Base-by-base conservation (phyloP, 2,888 invertebrate genomes). In the Tineola bisselliella region DNA sequence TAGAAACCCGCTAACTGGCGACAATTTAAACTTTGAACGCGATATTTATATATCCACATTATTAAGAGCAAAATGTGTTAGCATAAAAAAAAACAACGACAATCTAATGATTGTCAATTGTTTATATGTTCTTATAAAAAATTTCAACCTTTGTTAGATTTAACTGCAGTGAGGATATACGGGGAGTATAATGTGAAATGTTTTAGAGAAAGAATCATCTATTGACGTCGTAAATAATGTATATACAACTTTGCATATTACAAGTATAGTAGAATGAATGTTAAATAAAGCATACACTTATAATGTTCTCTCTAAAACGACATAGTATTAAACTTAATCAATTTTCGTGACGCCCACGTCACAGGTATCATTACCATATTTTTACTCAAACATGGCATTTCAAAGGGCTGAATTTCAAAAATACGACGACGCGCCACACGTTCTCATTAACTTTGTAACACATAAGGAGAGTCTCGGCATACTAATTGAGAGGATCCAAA, bases 371-470 rank as follows among this genome's bases (percentile, higher is more conserved):
- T 84, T 84, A 76, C 73, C 86, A 86, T 84, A 84, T 81, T 81
- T 82, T 80, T 76, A 77, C 76, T 74, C 76, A 67, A 70, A 71
- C 72, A 67, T 69, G 74, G 71, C 72, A 68, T 77, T 75, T 81
- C 82, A 84, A 84, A 84, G 83, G 81, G 74, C 72, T 70, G 76
- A 75, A 75, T 75, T 77, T 82, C 81, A 83, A 84, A 84, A 83
- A 83, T 84, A 84, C 79, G 70, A 70, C 76, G 72, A 66, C 69
- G 68, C 68, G 67, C 60, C 73, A 76, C 77, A 75, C 73, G 73
- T 73, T 77, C 79, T 81, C 82, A 84, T 84, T 84, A 84, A 82
- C 81, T 84, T 81, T 78, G 82, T 76, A 83, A 79, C 81, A 78
- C 70, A 77, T 79, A 83, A 82, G 82, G 79, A 82, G 74, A 69